These are phyloP conservation scores for Rhyacichthys aspro DNA, from an alignment of 2,797 vertebrate genomes.

Conservation along the genomic window DNA sequence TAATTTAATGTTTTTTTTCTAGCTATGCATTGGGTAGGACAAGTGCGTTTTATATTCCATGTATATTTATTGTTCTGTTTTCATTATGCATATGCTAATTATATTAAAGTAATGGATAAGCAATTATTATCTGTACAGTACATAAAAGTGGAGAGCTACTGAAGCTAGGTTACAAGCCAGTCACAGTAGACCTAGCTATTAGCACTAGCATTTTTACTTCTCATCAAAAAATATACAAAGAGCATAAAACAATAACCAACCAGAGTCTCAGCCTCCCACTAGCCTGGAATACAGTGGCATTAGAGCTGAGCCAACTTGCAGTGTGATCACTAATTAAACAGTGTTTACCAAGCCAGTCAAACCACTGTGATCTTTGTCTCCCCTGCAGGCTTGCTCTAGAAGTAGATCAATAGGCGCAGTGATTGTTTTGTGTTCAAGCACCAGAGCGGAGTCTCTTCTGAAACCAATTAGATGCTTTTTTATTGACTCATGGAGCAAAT, in stretches of 20 bases:
- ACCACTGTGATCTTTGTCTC: conserved; percentile 41
- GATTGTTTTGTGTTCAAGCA: conserved; percentile 62
- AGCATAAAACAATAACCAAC: too few relatives aligned
- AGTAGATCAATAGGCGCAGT: conserved; percentile 61
- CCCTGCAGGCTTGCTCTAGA: conserved; percentile 33
- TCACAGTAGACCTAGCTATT: neutral
- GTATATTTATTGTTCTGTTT: too few relatives aligned
- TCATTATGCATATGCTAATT: too few relatives aligned
- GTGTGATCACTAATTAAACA: conserved; percentile 51
- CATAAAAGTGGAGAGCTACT: too few relatives aligned
- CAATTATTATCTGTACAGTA: too few relatives aligned
- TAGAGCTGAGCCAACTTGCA: conserved; percentile 18
- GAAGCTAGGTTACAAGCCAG: too few relatives aligned
- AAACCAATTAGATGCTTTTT: conserved; percentile 65
- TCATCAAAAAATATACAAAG: neutral
- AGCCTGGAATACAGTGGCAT: neutral
- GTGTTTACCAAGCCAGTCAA: conserved; percentile 50
- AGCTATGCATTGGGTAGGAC: too few relatives aligned
- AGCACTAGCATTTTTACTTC: neutral
- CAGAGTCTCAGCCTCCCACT: neutral
- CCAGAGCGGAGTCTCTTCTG: conserved; percentile 44
- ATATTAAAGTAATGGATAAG: too few relatives aligned
- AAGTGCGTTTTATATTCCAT: too few relatives aligned
- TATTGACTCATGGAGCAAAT: conserved; percentile 53
- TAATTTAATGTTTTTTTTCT: too few relatives aligned